A percentile compares a stretch with the other conserved stretches of the same genome.
phyloP scores from a whole-genome alignment of 2,888 invertebrate genomes.

The Harpalus rufipes region DNA sequence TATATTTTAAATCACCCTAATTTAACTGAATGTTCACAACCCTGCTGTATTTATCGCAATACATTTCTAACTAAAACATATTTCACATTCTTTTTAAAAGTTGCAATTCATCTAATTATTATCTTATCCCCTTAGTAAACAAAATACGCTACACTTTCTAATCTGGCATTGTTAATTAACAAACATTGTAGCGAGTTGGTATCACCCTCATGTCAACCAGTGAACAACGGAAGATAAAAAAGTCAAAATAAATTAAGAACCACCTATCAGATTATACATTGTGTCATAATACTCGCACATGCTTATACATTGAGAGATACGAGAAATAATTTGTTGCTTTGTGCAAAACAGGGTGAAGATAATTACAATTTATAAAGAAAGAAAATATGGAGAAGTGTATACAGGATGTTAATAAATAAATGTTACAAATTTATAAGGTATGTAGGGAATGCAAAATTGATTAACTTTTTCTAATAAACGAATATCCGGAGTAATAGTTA shows the following conservation, averaged over 20 bases:
- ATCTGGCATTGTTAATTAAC: conserved; percentile 53
- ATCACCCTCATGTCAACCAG: conserved; percentile 21
- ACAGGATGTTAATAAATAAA: no score
- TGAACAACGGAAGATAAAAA: conserved; percentile 25
- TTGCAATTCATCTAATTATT: background rate
- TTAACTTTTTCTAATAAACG: no score
- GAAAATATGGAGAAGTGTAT: background rate
- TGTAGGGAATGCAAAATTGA: no score
- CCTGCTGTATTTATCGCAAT: no score
- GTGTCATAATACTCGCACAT: background rate
- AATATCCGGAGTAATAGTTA: no score
- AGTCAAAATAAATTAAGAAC: conserved; percentile 41
- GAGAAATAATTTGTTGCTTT: background rate
- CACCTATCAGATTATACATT: background rate
- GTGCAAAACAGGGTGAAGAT: background rate
- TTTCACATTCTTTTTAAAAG: background rate
- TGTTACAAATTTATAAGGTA: no score
- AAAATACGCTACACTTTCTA: background rate
- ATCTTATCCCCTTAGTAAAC: background rate
- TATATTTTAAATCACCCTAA: no score
- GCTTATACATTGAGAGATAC: background rate
- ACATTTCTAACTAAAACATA: no score
- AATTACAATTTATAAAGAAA: conserved; percentile 1
- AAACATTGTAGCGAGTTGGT: conserved; percentile 29
- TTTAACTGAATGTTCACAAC: no score